Conservation (phyloP, 2,113 vertebrate species). For the Urocynchramus pylzowi region DNA sequence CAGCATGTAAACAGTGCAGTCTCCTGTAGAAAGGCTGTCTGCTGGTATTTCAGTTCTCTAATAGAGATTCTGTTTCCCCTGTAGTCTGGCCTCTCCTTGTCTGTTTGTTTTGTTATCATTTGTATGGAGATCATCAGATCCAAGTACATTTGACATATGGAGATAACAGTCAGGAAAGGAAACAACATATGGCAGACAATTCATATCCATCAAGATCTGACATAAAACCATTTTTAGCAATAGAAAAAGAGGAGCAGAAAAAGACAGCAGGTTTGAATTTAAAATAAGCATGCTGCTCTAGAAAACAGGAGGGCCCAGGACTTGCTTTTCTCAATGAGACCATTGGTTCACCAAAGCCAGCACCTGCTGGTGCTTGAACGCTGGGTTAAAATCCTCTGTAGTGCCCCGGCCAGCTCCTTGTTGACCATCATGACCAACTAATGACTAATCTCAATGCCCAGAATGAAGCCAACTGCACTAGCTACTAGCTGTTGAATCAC, state of each 20-base stretch:
- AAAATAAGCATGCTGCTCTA: neutral
- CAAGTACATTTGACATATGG: conserved; percentile 57
- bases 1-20: neutral
- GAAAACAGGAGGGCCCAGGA: neutral
- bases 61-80: conserved; percentile 9
- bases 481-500: neutral
- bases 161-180: conserved; percentile 40
- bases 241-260: conserved; percentile 9
- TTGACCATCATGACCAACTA: neutral
- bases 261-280: conserved; percentile 23
- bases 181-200: conserved; percentile 56
- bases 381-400: neutral
- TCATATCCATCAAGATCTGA: conserved; percentile 51
- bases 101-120: conserved; percentile 47
- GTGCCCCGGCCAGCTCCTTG: neutral
- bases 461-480: neutral
- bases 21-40: conserved; percentile 9
- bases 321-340: neutral
- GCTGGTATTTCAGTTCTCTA: neutral
- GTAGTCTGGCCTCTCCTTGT: conserved; percentile 33
- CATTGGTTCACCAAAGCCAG: neutral
- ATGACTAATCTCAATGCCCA: neutral
- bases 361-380: neutral
- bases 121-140: conserved; percentile 51
- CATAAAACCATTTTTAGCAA: conserved; percentile 31